Evolutionary conservation across 2,888 invertebrate species (phyloP).

Genomic region (Strigamia maritima): DNA sequence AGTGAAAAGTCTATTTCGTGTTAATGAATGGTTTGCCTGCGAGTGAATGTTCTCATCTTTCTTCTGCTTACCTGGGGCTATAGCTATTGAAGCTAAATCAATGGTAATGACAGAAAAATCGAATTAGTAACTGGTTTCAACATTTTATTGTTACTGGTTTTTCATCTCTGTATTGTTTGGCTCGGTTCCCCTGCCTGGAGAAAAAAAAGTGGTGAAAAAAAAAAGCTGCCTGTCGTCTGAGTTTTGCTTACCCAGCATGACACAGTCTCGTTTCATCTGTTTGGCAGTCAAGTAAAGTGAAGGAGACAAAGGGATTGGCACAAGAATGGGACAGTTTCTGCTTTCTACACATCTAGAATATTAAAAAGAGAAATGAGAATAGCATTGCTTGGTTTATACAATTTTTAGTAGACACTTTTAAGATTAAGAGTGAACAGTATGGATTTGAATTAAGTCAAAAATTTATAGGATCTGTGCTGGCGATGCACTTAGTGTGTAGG

Average conservation of each 20-base stretch:
- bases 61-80: background rate
- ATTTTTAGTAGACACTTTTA: background rate
- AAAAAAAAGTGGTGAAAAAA: background rate
- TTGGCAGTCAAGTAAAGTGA: background rate
- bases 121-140: background rate
- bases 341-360: background rate
- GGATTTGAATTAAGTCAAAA: background rate
- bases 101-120: background rate
- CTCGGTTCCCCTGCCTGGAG: background rate
- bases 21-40: too few species aligned
- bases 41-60: background rate
- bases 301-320: conserved; percentile 1
- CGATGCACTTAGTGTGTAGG: background rate
- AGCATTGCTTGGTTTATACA: background rate
- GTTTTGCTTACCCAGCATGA: background rate
- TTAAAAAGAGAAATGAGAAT: background rate
- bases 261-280: background rate
- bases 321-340: background rate
- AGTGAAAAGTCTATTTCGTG: background rate
- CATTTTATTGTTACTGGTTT: background rate
- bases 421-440: background rate
- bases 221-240: too few species aligned
- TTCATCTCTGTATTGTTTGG: background rate
- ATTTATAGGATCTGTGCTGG: background rate
- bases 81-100: background rate